These are phyloP conservation scores for Electrophaes corylata DNA, from an alignment of 2,888 invertebrate genomes.

Conservation along the genomic window DNA sequence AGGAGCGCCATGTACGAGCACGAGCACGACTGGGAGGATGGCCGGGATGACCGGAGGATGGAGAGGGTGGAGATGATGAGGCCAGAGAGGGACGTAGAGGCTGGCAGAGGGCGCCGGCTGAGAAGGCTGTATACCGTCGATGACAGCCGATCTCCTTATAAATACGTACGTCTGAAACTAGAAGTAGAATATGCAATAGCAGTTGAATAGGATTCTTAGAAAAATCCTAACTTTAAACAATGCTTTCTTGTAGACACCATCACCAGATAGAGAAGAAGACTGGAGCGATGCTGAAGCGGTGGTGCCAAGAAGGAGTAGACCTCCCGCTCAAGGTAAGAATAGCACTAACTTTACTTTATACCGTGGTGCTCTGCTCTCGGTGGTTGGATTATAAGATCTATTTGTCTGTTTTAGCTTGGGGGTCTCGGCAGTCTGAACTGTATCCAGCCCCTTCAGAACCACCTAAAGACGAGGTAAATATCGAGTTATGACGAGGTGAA, in stretches of 20 bases:
- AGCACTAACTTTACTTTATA: neutral
- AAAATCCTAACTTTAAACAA: neutral
- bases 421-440: conserved; percentile 67
- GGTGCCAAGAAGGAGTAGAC: conserved; percentile 54
- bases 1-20: conserved; percentile 66
- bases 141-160: conserved; percentile 50
- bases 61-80: conserved; percentile 21
- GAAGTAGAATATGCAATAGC: neutral
- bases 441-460: conserved; percentile 58
- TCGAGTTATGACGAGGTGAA: too few species aligned
- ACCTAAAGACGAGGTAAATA: conserved; percentile 61
- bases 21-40: conserved; percentile 57
- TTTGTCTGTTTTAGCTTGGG: conserved; percentile 57
- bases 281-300: conserved; percentile 69
- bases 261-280: conserved; percentile 72
- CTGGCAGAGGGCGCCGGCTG: conserved; percentile 49
- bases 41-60: conserved; percentile 36
- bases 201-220: neutral
- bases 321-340: conserved; percentile 53
- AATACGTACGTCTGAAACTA: conserved; percentile 23
- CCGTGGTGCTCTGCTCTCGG: too few species aligned
- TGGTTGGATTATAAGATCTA: too few species aligned
- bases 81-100: conserved; percentile 41
- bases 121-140: conserved; percentile 67
- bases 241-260: conserved; percentile 59